Base-by-base conservation (phyloP, 2,888 invertebrate species). In the Lasioglossum vierecki region DNA sequence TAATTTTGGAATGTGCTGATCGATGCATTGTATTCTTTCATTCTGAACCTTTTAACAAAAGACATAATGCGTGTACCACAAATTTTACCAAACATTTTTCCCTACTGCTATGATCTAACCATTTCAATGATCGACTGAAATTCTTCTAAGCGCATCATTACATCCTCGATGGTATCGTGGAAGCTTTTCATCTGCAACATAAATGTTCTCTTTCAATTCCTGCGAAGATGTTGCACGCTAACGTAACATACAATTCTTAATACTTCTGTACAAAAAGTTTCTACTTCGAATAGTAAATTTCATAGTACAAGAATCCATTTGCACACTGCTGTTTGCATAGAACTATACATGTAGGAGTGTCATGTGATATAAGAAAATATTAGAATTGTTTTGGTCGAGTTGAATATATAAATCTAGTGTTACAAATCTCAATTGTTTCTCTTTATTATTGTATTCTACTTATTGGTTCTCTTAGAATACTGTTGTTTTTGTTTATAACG, bases 141-240 rank as follows among this genome's bases (percentile, higher is more conserved):
- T 86, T 95, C 95, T 88, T 95, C 95, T 30, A 95, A 89, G n/a
- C 95, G 92, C 76, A 94, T 94, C 89, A 95, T 92, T 91, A 95
- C 95, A 85, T 95, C 95, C 75, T 95, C 95, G 30, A 95, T 91
- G 2, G 93, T 91, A 41, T 95, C 94, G 44, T 94, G 93, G 49
- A 95, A 91, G 76, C 88, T 91, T 86, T 91, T 93, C 81, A 95
- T 89, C 95, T 95, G 86, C 22, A 92, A 92, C n/a, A 39, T 13
- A 49, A 79, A 39, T 13, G 30, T 70, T 44, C n/a, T 18, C 0
- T n/a, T 77, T 86, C 15, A 26, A 5, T 26, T 26, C 15, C 15
- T 60, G 2, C 6, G 13, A 60, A 60, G 30, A 22, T 1, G 13
- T 30, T 15, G 26, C 26, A 11, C 5, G 11, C 15, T 15, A 26